Evolutionary conservation across 2,888 invertebrate species (phyloP).

Genomic region (Ornithoptera alexandrae): DNA sequence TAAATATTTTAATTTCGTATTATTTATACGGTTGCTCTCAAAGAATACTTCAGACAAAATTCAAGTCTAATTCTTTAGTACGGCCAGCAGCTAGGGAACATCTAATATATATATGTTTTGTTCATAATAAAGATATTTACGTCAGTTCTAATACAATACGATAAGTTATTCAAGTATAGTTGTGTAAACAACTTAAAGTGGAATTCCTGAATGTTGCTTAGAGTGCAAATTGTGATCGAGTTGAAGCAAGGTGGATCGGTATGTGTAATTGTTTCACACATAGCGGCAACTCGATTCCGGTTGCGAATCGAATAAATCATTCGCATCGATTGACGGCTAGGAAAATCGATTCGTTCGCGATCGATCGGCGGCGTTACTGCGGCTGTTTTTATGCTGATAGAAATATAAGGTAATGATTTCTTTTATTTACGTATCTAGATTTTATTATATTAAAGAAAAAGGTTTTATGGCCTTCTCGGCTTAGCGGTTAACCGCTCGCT

Average conservation of each 20-base stretch:
- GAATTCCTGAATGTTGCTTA: conserved; percentile 17
- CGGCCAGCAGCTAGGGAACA: not conserved
- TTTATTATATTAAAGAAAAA: too few species aligned
- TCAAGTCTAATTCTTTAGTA: too few species aligned
- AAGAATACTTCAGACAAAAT: too few species aligned
- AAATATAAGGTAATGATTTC: not conserved
- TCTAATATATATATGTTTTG: too few species aligned
- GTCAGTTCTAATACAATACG: not conserved
- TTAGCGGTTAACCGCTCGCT: too few species aligned
- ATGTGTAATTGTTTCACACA: conserved; percentile 29
- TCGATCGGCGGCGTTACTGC: conserved; percentile 41
- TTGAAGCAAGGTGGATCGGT: conserved; percentile 15
- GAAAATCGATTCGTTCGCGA: conserved; percentile 66
- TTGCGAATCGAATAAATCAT: conserved; percentile 69
- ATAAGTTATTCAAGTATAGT: conserved; percentile 11
- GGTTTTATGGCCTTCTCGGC: too few species aligned
- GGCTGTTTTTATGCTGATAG: conserved; percentile 31
- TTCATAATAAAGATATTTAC: conserved; percentile 1
- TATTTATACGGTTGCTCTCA: too few species aligned
- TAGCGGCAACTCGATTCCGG: conserved; percentile 44
- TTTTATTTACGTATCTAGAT: not conserved
- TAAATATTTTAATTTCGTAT: too few species aligned
- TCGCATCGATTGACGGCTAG: conserved; percentile 59
- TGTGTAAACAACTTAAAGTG: conserved; percentile 20
- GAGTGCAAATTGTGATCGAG: conserved; percentile 20